phyloP scores from a whole-genome alignment of 2,888 invertebrate genomes.

The Galeopsomyia nigrocyanea region DNA sequence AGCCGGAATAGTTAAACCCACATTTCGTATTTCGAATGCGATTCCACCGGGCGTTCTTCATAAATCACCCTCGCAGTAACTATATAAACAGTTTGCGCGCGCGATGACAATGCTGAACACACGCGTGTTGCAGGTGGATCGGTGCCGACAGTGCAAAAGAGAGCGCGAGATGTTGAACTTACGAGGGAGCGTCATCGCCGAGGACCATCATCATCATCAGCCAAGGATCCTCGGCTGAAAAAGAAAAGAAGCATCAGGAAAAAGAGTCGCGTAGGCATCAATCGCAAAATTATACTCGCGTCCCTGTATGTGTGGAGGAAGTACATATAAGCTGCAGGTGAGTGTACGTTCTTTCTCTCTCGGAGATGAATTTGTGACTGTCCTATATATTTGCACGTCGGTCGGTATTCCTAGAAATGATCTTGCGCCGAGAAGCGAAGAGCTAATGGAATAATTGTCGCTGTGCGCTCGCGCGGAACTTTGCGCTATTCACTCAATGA shows the following conservation, averaged over 20 bases:
- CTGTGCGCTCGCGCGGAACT: not conserved
- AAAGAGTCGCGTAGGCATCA: not conserved
- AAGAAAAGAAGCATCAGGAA: too few relatives aligned
- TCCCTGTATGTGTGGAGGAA: not conserved
- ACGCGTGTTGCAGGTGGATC: not conserved
- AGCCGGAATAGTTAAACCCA: too few relatives aligned
- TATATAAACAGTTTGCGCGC: too few relatives aligned
- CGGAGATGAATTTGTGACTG: not conserved
- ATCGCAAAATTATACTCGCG: not conserved
- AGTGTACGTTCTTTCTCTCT: conserved; percentile 16
- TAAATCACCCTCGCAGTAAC: too few relatives aligned
- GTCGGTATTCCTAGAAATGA: conserved; percentile 20
- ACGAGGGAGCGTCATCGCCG: not conserved
- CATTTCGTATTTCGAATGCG: too few relatives aligned
- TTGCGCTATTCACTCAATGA: too few relatives aligned
- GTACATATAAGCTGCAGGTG: conserved; percentile 1
- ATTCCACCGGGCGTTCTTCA: too few relatives aligned
- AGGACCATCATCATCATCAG: not conserved
- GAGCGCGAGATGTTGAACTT: too few relatives aligned
- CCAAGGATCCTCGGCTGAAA: too few relatives aligned
- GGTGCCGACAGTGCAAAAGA: not conserved
- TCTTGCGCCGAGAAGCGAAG: not conserved
- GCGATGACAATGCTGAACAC: too few relatives aligned
- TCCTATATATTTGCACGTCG: not conserved
- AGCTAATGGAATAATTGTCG: conserved; percentile 18